A percentile compares a stretch with the other conserved stretches of the same genome.
Conservation (phyloP, 2,113 vertebrate genomes). For the Clarias macrocephalus region DNA sequence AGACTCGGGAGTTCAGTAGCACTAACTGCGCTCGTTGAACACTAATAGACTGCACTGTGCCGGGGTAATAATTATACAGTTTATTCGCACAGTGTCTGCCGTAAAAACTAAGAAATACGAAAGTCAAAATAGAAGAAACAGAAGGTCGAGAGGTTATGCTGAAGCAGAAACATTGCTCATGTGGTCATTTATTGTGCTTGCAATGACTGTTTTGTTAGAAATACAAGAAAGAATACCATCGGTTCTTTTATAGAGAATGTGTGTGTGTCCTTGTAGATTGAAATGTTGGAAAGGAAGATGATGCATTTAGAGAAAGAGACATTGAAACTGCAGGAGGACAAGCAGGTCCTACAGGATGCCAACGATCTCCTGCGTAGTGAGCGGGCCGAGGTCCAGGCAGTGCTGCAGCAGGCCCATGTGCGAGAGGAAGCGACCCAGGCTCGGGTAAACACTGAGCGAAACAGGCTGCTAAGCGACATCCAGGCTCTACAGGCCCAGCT, state of each 20-base stretch:
- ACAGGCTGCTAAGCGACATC: slow-evolving; percentile 69
- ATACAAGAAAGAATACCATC: not conserved
- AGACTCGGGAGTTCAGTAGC: not conserved
- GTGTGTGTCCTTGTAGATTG: slow-evolving; percentile 69
- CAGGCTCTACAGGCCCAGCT: slow-evolving; percentile 72
- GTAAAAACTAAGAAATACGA: not conserved
- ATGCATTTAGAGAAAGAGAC: slow-evolving; percentile 75
- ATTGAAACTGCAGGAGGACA: slow-evolving; percentile 74
- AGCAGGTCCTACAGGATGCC: slow-evolving; percentile 72
- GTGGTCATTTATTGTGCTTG: not conserved
- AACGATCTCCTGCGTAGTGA: slow-evolving; percentile 75
- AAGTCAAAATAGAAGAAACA: not conserved
- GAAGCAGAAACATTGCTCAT: not conserved
- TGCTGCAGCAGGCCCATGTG: slow-evolving; percentile 66
- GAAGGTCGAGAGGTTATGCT: not conserved
- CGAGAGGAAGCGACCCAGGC: slow-evolving; percentile 68
- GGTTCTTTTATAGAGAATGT: not conserved
- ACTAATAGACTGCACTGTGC: not conserved
- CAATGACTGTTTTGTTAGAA: not conserved
- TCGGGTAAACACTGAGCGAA: slow-evolving; percentile 64
- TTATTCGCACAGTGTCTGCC: not conserved
- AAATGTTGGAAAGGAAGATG: slow-evolving; percentile 77
- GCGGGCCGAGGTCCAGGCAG: slow-evolving; percentile 73
- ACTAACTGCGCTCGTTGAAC: too few species aligned
- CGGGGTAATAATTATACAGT: not conserved